Conservation (phyloP, 2,113 vertebrate genomes). For the Gadus macrocephalus region DNA sequence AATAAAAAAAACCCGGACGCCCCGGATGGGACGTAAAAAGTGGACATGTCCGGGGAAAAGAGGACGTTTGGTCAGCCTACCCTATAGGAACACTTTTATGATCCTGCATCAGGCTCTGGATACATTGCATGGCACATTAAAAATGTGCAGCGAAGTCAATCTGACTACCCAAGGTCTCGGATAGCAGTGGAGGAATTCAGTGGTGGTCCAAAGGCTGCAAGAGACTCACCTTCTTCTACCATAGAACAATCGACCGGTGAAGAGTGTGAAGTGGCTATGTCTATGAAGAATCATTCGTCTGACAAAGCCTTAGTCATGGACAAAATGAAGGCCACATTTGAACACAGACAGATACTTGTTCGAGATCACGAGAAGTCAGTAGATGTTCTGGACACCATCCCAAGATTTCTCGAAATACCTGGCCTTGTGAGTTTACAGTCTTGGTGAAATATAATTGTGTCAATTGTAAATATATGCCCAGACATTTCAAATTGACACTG, state of each 20-base stretch:
- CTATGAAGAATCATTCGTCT: slow-evolving; percentile 3
- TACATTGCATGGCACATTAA: slow-evolving; percentile 9
- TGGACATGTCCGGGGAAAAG: too few species aligned
- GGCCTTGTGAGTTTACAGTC: background rate
- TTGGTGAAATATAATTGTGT: background rate
- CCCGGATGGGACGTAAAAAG: too few species aligned
- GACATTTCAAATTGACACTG: too few species aligned
- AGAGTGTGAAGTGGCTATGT: background rate
- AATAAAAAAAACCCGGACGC: too few species aligned
- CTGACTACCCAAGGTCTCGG: slow-evolving; percentile 1
- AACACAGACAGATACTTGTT: background rate
- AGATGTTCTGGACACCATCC: slow-evolving; percentile 4
- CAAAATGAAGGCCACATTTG: slow-evolving; percentile 5
- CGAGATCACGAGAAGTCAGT: background rate
- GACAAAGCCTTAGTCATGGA: background rate
- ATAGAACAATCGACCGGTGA: background rate
- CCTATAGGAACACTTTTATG: slow-evolving; percentile 5
- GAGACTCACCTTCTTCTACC: background rate
- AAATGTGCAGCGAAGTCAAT: slow-evolving; percentile 9
- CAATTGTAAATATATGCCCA: too few species aligned
- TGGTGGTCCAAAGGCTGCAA: slow-evolving; percentile 6
- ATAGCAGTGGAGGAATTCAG: background rate
- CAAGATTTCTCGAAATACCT: slow-evolving; percentile 4
- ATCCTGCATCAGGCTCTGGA: slow-evolving; percentile 11
- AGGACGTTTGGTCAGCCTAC: too few species aligned